Evolutionary conservation across 2,797 vertebrate genomes (phyloP), one percentile per base, ranked within the genome.

Genomic region (Agapornis canus): DNA sequence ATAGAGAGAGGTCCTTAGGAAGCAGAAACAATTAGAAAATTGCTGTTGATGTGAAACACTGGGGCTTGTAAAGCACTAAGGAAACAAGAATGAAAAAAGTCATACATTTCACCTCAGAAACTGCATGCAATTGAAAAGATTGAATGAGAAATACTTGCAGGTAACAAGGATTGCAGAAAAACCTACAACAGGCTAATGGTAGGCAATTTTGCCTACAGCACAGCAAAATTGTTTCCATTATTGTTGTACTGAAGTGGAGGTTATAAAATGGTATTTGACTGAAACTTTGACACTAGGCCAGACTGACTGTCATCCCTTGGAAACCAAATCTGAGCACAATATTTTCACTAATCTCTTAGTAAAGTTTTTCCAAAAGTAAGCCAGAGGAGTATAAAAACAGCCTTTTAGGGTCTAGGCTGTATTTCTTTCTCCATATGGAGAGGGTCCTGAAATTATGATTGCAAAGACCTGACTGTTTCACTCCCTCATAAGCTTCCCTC

Each of bases 91-190:
- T 54, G 8, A 14, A 76, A 68, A 11, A 66, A 52, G 4, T 22
- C 25, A 45, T 40, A 11, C 2, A 10, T 64, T 82, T 81, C n/a
- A 71, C 29, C 27, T 82, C 45, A 83, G 45, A 75, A 93, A 40
- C 5, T 64, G 19, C 12, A 87, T 66, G 6, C 3, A 68, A 40
- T 61, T 60, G 9, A 57, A 85, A 92, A 88, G 13, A 39, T 1
- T 49, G 42, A 51, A 84, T 54, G 13, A 81, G 37, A 73, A 91
- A 93, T 48, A 40, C 21, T 59, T 71, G 4, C 8, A 60, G 8
- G 11, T 42, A 83, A 49, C 23, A 75, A 64, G 40, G 25, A 52
- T 43, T 87, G 72, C 65, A 92, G 54, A 92, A 79, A 31, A 78
- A 77, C 4, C 21, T 65, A 9, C 15, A 40, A 18, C 22, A 61